phyloP scores from a whole-genome alignment of 2,113 vertebrate genomes.

The Oostethus manadensis region DNA sequence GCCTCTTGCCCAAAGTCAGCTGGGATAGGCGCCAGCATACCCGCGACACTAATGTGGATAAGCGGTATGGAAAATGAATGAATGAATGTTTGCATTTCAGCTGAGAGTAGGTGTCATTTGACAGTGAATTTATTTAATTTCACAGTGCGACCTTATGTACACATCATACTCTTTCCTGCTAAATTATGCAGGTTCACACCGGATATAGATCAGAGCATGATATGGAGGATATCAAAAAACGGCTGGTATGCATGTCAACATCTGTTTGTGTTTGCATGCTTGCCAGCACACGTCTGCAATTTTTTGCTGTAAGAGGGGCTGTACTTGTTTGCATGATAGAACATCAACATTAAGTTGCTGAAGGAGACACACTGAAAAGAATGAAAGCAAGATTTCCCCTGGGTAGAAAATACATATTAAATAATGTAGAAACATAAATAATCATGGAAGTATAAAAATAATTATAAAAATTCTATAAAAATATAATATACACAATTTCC shows the following conservation, averaged over 20 bases:
- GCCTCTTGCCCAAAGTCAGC: too few species aligned
- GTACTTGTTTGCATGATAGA: neutral
- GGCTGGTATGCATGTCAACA: slow-evolving; percentile 34
- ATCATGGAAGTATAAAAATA: too few species aligned
- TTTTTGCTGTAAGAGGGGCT: neutral
- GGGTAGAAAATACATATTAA: neutral
- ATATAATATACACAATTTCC: too few species aligned
- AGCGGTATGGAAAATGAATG: too few species aligned
- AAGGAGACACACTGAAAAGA: neutral
- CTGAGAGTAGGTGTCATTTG: neutral
- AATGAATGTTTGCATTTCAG: neutral
- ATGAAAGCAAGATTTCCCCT: neutral
- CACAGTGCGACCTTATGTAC: neutral
- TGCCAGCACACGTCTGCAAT: slow-evolving; percentile 12
- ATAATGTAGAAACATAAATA: neutral
- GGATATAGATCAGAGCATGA: slow-evolving; percentile 27
- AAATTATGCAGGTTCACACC: slow-evolving; percentile 44
- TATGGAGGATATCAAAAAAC: slow-evolving; percentile 24
- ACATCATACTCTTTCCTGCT: slow-evolving; percentile 11
- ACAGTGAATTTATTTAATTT: neutral
- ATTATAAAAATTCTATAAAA: too few species aligned
- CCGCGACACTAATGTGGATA: too few species aligned
- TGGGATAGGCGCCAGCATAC: too few species aligned
- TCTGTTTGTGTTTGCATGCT: slow-evolving; percentile 17
- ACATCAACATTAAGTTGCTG: neutral